Evolutionary conservation across 1,140 invertebrate species (phyloP).

Genomic region (Sycobia sp.): DNA sequence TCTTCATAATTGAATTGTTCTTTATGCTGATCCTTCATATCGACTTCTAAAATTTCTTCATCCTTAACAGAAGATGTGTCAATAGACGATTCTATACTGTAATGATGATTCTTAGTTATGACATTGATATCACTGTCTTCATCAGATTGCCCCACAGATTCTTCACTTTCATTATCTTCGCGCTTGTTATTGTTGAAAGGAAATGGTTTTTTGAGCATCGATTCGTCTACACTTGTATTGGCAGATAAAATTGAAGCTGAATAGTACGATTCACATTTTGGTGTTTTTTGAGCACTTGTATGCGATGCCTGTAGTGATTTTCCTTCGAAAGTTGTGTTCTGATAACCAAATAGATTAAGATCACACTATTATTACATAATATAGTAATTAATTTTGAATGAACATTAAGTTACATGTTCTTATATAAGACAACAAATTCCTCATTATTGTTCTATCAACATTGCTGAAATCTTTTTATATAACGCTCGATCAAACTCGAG

Average conservation of each 20-base stretch:
- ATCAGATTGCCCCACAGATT: conserved; percentile 12
- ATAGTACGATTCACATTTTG: conserved; percentile 9
- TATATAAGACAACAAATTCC: too few relatives aligned
- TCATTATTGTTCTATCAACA: too few relatives aligned
- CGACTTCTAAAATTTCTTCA: conserved; percentile 12
- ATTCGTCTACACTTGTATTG: conserved; percentile 28
- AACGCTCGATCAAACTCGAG: too few relatives aligned
- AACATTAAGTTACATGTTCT: too few relatives aligned
- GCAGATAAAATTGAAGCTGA: conserved; percentile 27
- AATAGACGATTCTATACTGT: background rate
- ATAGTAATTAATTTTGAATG: too few relatives aligned
- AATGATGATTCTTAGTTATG: background rate
- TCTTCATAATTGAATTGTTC: background rate
- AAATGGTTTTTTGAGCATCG: conserved; percentile 5
- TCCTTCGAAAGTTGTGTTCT: conserved; percentile 8
- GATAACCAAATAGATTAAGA: too few relatives aligned
- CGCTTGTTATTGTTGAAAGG: background rate
- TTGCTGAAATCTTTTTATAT: too few relatives aligned
- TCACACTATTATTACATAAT: too few relatives aligned
- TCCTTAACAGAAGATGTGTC: background rate
- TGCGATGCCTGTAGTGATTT: background rate
- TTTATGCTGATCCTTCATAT: background rate
- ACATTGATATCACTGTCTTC: background rate
- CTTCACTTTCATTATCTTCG: conserved; percentile 11
- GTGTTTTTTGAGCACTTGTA: background rate